Evolutionary conservation across 2,888 invertebrate species (phyloP), one percentile per base, ranked within the genome.

Genomic region (Conistra vaccinii): DNA sequence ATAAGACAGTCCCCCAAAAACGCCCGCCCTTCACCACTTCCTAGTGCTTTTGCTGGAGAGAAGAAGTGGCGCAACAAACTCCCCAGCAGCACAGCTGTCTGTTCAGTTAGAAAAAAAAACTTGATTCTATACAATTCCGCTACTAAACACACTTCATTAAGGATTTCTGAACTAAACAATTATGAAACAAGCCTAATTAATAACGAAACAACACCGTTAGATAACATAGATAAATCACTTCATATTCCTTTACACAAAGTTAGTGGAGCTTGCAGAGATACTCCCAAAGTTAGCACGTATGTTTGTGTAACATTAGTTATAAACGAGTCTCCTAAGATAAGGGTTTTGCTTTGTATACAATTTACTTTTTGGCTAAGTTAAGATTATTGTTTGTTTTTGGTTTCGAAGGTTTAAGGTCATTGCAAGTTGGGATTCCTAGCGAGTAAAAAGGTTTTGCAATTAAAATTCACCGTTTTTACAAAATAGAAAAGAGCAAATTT

Each of bases 271-370:
- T 62, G 17, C 23, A 69, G 48, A 35, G 73, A 69, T 4, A 65
- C n/a, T 69, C 14, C 12, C 17, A 53, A 71, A 71, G 26, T 61
- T 45, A 53, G 9, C n/a, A n/a, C 26, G 57, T 51, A 53, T 70
- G 58, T 75, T 75, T 65, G 63, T 53, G 29, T 70, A 51, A 23
- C 20, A 51, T 58, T 53, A 26, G 65, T 71, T 65, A 42, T 45
- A 32, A 63, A 58, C 48, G 62, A 9, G 26, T 48, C 12, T n/a
- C 45, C 3, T 17, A 51, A 58, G n/a, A 65, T 57, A 58, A 42
- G 48, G 6, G 71, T n/a, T 53, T 20, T 69, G 60, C 29, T 42
- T 70, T 70, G 51, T 60, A 29, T 39, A 14, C 10, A 6, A 45
- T 42, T 53, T 39, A 68, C 20, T n/a, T 68, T 72, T n/a, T 32